Base-by-base conservation (phyloP, 2,888 invertebrate genomes). In the Agelastica alni region DNA sequence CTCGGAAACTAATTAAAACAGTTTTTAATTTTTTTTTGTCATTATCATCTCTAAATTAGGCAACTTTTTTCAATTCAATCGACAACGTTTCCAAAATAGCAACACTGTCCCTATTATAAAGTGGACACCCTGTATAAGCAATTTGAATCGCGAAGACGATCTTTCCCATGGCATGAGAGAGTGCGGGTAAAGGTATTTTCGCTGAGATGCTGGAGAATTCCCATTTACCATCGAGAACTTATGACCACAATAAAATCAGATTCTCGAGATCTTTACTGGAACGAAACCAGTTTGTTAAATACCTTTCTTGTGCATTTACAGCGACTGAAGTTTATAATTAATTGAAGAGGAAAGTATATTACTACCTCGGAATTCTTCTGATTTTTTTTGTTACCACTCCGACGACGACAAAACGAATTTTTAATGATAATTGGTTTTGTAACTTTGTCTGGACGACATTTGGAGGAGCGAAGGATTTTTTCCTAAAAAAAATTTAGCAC, bases 261-360 rank as follows among this genome's bases (percentile, higher is more conserved):
- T 56, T 52, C 43, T 56, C 31, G 18, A 46, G 51, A 56, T 56
- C 52, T 56, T 56, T 56, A 55, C 51, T 45, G 51, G 32, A 46
- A 51, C 45, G 26, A 55, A 55, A 55, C 55, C 51, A 51, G 55
- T 55, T 55, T 55, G 51, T 55, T 55, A 55, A 51, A 55, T 55
- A 45, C 46, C 53, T 53, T 31, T 46, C 39, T 55, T 45, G 39
- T 45, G 55, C 45, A 45, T 39, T 51, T 41, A 34, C 49, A 36
- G 39, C 43, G 45, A 46, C 43, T 36, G 49, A 55, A 39, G 44
- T 34, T 51, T 51, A 41, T 55, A 55, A 55, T 55, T 55, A 55
- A 55, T 55, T 51, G 49, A 51, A 51, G 51, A 43, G 41, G 22
- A 44, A 16, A 45, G 51, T 51, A 55, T 55, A n/a, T n/a, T n/a